phyloP scores from a whole-genome alignment of 2,797 vertebrate species.

The Prionace glauca region DNA sequence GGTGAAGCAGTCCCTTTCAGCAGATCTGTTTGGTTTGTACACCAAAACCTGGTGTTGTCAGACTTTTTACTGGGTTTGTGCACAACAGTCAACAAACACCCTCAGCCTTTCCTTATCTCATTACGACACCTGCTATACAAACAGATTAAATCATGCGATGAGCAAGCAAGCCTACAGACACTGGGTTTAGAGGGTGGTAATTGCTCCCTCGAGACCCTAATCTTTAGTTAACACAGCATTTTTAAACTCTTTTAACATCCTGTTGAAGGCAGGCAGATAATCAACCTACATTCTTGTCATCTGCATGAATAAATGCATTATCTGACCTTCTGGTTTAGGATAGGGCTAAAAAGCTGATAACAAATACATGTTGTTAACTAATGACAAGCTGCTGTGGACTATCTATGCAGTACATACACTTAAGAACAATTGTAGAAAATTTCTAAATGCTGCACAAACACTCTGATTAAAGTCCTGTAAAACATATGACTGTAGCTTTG shows the following conservation, averaged over 20 bases:
- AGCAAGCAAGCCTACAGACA: slow-evolving; percentile 50
- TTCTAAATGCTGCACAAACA: background rate
- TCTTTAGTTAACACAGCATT: slow-evolving; percentile 56
- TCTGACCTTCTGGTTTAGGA: slow-evolving; percentile 57
- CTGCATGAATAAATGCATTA: slow-evolving; percentile 59
- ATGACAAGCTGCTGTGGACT: slow-evolving; percentile 53
- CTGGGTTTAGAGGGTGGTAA: slow-evolving; percentile 49
- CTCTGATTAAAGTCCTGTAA: slow-evolving; percentile 6
- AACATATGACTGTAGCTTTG: background rate
- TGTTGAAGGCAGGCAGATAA: slow-evolving; percentile 52
- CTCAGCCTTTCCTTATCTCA: slow-evolving; percentile 55
- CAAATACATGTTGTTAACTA: slow-evolving; percentile 48
- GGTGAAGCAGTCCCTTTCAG: slow-evolving; percentile 54
- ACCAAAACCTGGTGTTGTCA: too few species aligned
- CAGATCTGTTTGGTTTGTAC: slow-evolving; percentile 49
- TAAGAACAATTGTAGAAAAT: slow-evolving; percentile 32
- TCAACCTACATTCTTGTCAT: slow-evolving; percentile 48
- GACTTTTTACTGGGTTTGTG: too few species aligned
- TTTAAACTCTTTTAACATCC: slow-evolving; percentile 55
- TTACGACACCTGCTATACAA: slow-evolving; percentile 55
- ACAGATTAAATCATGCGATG: slow-evolving; percentile 53
- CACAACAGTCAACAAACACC: slow-evolving; percentile 50
- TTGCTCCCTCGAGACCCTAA: slow-evolving; percentile 58
- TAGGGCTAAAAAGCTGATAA: slow-evolving; percentile 56
- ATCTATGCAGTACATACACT: slow-evolving; percentile 43